Percentiles rank a stretch among this genome's conserved stretches.
Evolutionary conservation across 2,797 vertebrate species (phyloP).

Genomic region (Platyrinchus mystaceus): DNA sequence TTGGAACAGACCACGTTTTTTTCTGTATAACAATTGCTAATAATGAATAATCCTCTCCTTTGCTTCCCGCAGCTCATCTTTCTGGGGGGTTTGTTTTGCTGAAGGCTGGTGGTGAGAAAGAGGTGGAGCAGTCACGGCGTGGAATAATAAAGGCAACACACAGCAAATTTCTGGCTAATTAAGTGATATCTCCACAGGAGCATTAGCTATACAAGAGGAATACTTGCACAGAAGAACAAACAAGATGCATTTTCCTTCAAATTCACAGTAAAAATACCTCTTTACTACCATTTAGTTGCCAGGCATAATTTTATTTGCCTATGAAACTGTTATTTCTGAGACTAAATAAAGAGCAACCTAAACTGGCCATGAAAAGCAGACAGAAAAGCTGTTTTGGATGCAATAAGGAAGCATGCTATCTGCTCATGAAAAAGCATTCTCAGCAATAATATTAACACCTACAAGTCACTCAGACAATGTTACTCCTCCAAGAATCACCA

Average conservation of each 20-base stretch:
- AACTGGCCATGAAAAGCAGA: background rate
- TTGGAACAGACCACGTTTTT: conserved; percentile 5
- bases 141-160: conserved; percentile 48
- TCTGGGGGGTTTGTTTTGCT: conserved; percentile 75
- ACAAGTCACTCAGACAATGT: background rate
- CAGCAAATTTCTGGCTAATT: conserved; percentile 65
- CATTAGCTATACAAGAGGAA: background rate
- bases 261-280: background rate
- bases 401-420: background rate
- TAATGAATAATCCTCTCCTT: conserved; percentile 38
- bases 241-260: background rate
- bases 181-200: conserved; percentile 32
- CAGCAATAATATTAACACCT: background rate
- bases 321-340: background rate
- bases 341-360: background rate
- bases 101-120: conserved; percentile 43
- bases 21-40: conserved; percentile 11
- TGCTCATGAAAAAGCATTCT: background rate
- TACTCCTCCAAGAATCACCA: background rate
- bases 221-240: background rate
- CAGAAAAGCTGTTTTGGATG: background rate
- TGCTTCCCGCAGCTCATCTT: background rate
- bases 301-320: background rate
- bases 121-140: background rate
- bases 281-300: background rate